phyloP scores from a whole-genome alignment of 1,140 invertebrate species.

The Calliopsis andreniformis region DNA sequence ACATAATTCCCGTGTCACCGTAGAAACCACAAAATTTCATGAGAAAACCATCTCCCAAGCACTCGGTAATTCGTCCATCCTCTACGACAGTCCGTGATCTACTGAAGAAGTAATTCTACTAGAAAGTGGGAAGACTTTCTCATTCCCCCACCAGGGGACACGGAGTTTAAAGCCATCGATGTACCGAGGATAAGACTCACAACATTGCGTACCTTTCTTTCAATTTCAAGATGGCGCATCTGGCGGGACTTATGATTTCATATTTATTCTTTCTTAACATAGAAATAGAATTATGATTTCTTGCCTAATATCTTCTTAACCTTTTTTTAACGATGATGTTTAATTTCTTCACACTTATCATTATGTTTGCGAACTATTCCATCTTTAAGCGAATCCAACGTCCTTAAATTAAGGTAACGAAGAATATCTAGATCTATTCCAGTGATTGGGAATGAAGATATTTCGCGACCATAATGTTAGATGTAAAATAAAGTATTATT shows the following conservation, averaged over 20 bases:
- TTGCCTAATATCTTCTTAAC: no score
- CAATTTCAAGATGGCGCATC: slow-evolving; percentile 27
- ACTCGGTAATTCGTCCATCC: slow-evolving; percentile 50
- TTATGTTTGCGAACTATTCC: no score
- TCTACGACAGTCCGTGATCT: slow-evolving; percentile 56
- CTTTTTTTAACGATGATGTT: no score
- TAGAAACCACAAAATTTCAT: slow-evolving; percentile 50
- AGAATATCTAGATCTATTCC: no score
- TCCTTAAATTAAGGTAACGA: no score
- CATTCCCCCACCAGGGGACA: slow-evolving; percentile 6
- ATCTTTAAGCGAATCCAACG: no score
- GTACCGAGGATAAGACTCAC: slow-evolving; percentile 17
- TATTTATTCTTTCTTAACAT: neutral
- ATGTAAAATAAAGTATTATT: neutral
- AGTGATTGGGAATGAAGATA: no score
- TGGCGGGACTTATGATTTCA: neutral
- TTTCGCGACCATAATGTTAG: neutral
- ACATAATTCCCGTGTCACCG: slow-evolving; percentile 72
- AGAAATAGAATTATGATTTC: no score
- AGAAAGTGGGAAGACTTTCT: slow-evolving; percentile 42
- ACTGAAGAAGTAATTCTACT: slow-evolving; percentile 59
- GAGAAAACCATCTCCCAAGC: slow-evolving; percentile 40
- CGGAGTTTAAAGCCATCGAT: slow-evolving; percentile 33
- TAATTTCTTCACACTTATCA: no score
- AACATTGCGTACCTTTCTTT: slow-evolving; percentile 19